Base-by-base conservation (phyloP, 2,888 invertebrate species). In the Mythimna vitellina region DNA sequence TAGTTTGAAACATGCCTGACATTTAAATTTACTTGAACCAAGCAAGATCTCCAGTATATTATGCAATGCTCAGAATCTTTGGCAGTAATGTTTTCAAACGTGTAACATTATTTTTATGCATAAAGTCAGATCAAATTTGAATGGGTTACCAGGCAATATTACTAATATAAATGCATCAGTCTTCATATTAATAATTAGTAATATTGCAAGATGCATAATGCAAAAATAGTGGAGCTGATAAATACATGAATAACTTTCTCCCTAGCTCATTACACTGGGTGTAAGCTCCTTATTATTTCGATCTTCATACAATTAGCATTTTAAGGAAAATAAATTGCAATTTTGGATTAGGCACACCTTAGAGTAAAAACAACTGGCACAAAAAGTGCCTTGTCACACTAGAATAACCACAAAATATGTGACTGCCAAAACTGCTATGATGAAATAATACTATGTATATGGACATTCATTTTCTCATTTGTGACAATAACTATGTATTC, bases 91-190 rank as follows among this genome's bases (percentile, higher is more conserved):
- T 70, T 70, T 64, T 76, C 22, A 57, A 57, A 71, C 42, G 22
- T 65, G 25, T 64, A 53, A 62, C 17, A 51, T 65, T 29, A 7
- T 67, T 61, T 67, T 38, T 61, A 63, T 49, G 29, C 46, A 53
- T 53, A 61, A 38, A n/a, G 58, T 74, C 85, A 84, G 66, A 76
- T 70, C 63, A 68, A 69, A 56, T 61, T 66, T 66, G 12, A 20
- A 53, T 69, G 38, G 49, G 5, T 61, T 63, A 53, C 64, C 70
- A 67, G 65, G 62, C 76, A 82, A 82, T 53, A 78, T 80, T 73
- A 77, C 64, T 74, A 72, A 86, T 88, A 88, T 92, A 93, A 92
- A 93, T 93, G 91, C 92, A 92, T 94, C 94, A 94, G 93, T 94
- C 94, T 93, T 93, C 81, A 87, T 88, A 87, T 84, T 66, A 86